These are phyloP conservation scores for Leptosomus discolor DNA, from an alignment of 2,113 vertebrate genomes.

Conservation along the genomic window DNA sequence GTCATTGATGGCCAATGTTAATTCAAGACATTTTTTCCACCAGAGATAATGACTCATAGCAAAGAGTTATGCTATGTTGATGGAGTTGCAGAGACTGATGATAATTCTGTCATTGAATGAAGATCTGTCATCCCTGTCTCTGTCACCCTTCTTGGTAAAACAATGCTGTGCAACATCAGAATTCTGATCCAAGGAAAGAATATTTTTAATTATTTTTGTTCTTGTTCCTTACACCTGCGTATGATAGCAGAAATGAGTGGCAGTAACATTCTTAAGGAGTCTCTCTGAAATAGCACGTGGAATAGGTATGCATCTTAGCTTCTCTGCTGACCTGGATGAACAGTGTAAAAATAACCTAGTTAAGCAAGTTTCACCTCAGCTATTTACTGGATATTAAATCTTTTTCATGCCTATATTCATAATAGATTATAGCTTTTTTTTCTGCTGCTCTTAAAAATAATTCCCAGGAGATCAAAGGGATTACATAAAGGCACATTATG, in stretches of 20 bases:
- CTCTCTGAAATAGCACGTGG: background rate
- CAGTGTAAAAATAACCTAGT: background rate
- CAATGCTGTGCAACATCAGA: background rate
- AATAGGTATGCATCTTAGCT: background rate
- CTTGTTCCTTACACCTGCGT: background rate
- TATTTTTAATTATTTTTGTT: background rate
- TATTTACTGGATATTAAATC: background rate
- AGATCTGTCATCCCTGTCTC: background rate
- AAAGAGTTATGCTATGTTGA: background rate
- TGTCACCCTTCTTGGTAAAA: background rate
- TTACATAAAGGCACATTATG: background rate
- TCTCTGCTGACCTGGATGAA: background rate
- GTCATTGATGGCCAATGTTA: background rate
- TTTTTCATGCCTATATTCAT: background rate
- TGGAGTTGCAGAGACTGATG: background rate
- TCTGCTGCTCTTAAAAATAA: background rate
- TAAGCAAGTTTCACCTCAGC: background rate
- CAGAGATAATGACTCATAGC: background rate
- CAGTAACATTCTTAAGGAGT: background rate
- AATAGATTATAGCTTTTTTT: background rate
- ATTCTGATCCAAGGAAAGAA: background rate
- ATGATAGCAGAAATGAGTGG: background rate
- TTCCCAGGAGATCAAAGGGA: background rate
- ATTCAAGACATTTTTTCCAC: background rate
- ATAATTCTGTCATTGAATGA: background rate